A percentile compares a stretch with the other conserved stretches of the same genome.
Evolutionary conservation across 2,113 vertebrate species (phyloP).

Genomic region (Hemicordylus capensis): DNA sequence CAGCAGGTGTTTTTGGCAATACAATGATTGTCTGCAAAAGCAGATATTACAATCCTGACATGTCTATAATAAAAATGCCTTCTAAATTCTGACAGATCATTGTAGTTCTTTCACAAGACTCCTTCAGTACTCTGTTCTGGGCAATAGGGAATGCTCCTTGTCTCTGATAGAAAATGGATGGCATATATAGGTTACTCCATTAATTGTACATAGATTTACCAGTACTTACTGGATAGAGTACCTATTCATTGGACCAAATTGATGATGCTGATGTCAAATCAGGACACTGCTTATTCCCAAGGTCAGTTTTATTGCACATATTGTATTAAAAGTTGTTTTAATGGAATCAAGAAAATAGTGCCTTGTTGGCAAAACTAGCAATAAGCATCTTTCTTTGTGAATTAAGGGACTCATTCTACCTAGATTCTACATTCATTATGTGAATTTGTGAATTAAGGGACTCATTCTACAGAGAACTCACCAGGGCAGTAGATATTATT

Average conservation of each 20-base stretch:
- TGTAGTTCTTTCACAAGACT: not conserved
- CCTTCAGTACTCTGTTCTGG: not conserved
- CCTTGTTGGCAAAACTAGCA: too few relatives aligned
- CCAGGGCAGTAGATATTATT: too few relatives aligned
- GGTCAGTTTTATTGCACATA: not conserved
- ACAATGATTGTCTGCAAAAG: constrained; percentile 21
- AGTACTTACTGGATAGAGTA: not conserved
- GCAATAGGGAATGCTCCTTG: not conserved
- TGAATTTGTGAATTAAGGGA: too few relatives aligned
- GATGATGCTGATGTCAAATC: not conserved
- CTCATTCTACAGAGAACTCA: too few relatives aligned
- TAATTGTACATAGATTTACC: not conserved
- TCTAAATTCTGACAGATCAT: constrained; percentile 29
- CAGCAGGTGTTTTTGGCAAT: constrained; percentile 25
- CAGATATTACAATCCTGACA: not conserved
- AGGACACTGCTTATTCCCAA: not conserved
- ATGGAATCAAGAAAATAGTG: too few relatives aligned
- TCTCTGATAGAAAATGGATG: not conserved
- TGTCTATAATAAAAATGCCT: constrained; percentile 24
- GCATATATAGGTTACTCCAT: not conserved
- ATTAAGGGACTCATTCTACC: too few relatives aligned
- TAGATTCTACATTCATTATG: too few relatives aligned
- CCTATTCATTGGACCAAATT: not conserved
- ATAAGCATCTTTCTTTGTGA: too few relatives aligned
- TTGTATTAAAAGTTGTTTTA: not conserved